Conservation (phyloP, 2,888 invertebrate genomes). For the Conomelus anceps region DNA sequence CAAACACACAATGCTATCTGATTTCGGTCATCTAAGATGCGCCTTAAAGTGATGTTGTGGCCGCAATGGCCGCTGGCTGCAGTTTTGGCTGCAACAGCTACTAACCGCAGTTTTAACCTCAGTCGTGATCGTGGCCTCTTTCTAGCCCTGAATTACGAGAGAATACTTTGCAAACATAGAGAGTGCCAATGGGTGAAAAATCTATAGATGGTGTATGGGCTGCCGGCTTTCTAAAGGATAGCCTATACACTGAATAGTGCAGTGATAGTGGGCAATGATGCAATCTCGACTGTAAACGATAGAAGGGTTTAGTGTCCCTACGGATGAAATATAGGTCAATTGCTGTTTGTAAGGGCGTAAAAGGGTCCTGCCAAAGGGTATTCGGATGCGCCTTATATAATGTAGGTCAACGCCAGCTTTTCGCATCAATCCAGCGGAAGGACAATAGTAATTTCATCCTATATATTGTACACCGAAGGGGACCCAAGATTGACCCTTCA, state of each 20-base stretch:
- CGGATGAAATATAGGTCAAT: not conserved
- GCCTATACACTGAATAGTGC: not conserved
- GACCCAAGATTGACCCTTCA: not conserved
- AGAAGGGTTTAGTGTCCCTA: not conserved
- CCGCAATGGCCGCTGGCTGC: too few species aligned
- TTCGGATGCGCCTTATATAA: not conserved
- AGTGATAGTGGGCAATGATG: not conserved
- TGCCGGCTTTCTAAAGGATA: too few species aligned
- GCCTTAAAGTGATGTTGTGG: too few species aligned
- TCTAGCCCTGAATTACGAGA: too few species aligned
- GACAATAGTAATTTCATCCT: not conserved
- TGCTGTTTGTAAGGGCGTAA: not conserved
- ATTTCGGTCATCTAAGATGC: too few species aligned
- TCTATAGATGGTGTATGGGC: not conserved
- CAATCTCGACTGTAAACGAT: not conserved
- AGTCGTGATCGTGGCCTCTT: too few species aligned
- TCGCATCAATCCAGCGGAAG: not conserved
- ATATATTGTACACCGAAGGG: not conserved
- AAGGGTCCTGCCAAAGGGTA: not conserved
- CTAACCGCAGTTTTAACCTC: too few species aligned
- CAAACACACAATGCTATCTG: too few species aligned
- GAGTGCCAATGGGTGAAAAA: not conserved
- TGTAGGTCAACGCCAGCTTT: not conserved
- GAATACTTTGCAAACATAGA: too few species aligned
- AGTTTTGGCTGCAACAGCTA: too few species aligned